Percentiles rank a stretch among this genome's conserved stretches.
Conservation (phyloP, 2,797 vertebrate genomes). For the Lagodon rhomboides region DNA sequence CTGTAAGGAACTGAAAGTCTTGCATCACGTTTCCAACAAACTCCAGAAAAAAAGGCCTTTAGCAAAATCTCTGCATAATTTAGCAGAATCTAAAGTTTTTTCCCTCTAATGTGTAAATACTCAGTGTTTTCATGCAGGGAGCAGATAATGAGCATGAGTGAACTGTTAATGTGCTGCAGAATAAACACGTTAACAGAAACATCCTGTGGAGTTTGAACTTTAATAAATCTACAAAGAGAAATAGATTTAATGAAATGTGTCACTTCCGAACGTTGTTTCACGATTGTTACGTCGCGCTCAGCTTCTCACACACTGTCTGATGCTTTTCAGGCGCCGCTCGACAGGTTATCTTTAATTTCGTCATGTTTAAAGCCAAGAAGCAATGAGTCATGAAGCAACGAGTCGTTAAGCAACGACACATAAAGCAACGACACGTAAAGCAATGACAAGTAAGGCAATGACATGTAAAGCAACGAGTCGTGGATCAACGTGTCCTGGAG, state of each 20-base stretch:
- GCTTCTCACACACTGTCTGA: neutral
- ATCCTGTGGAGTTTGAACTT: constrained; percentile 13
- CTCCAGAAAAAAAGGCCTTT: constrained; percentile 62
- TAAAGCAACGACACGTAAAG: too few relatives aligned
- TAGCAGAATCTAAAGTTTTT: constrained; percentile 42
- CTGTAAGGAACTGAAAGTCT: constrained; percentile 73
- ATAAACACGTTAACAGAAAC: constrained; percentile 35
- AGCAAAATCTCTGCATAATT: constrained; percentile 75
- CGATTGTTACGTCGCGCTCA: neutral
- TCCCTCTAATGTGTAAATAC: constrained; percentile 49
- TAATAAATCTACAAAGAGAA: constrained; percentile 22
- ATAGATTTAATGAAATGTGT: neutral
- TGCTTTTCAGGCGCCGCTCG: too few relatives aligned
- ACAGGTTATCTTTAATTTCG: too few relatives aligned
- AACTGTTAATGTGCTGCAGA: constrained; percentile 24
- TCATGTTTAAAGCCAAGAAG: too few relatives aligned
- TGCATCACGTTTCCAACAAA: constrained; percentile 76
- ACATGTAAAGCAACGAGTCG: too few relatives aligned
- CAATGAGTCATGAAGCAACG: too few relatives aligned
- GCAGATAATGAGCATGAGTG: constrained; percentile 41
- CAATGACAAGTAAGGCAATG: too few relatives aligned
- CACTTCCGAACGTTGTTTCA: neutral
- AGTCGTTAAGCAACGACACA: too few relatives aligned
- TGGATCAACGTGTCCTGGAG: too few relatives aligned
- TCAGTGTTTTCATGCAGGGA: constrained; percentile 15